phyloP scores from a whole-genome alignment of 2,113 vertebrate genomes.

The Syngnathus floridae region DNA sequence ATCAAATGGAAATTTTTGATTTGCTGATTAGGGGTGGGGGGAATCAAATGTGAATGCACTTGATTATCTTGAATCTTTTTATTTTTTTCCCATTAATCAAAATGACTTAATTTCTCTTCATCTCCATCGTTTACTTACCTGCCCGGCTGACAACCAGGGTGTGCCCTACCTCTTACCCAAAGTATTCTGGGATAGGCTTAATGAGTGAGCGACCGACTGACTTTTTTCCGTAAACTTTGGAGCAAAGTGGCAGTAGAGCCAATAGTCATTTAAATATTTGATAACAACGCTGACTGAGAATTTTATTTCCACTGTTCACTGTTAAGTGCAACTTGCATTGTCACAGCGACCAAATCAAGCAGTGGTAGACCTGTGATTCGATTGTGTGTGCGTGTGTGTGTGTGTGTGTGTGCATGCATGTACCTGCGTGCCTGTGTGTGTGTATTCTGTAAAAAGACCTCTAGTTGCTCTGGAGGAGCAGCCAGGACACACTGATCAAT shows the following conservation, averaged over 20 bases:
- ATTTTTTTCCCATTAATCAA: background rate
- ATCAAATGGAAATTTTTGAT: background rate
- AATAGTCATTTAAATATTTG: too few relatives aligned
- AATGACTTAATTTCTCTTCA: background rate
- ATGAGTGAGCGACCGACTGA: too few relatives aligned
- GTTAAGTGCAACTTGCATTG: background rate
- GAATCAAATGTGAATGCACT: background rate
- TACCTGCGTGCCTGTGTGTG: slow-evolving; percentile 13
- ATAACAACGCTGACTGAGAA: too few relatives aligned
- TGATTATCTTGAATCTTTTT: background rate
- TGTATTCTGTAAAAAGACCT: slow-evolving; percentile 41
- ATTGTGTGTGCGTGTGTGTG: slow-evolving; percentile 8
- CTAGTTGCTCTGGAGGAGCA: slow-evolving; percentile 41
- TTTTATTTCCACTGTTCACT: slow-evolving; percentile 1
- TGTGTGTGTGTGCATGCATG: slow-evolving; percentile 8
- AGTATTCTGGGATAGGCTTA: background rate
- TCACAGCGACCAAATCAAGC: too few relatives aligned
- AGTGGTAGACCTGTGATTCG: too few relatives aligned
- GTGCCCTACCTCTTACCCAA: background rate
- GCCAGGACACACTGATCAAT: slow-evolving; percentile 66
- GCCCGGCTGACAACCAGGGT: background rate
- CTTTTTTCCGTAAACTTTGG: too few relatives aligned
- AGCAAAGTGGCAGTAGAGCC: too few relatives aligned
- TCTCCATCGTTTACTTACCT: background rate
- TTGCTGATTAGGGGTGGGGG: background rate